Evolutionary conservation across 2,797 vertebrate species (phyloP).

Genomic region (Galagoides demidoff): DNA sequence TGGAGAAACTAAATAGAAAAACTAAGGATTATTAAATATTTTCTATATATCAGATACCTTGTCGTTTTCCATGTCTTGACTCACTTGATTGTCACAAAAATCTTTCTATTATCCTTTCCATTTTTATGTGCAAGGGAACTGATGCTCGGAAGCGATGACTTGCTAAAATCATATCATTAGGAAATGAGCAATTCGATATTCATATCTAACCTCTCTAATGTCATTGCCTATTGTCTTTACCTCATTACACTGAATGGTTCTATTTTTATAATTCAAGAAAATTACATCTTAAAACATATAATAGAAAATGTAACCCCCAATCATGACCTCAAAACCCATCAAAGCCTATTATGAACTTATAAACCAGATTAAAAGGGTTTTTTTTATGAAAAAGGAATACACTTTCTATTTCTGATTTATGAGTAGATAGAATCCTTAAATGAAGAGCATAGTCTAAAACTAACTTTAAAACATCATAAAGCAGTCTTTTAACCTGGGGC

Average conservation of each 20-base stretch:
- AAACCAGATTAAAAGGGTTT: background rate
- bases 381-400: background rate
- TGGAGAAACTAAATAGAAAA: background rate
- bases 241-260: background rate
- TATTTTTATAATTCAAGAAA: background rate
- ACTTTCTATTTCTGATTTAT: background rate
- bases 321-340: background rate
- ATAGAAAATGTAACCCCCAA: background rate
- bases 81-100: background rate
- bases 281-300: background rate
- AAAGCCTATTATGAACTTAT: background rate
- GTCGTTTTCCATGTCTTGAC: background rate
- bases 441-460: background rate
- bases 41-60: background rate
- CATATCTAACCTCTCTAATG: background rate
- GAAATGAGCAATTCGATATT: background rate
- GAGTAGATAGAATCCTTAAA: background rate
- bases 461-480: conserved; percentile 21
- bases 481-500: background rate
- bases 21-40: background rate
- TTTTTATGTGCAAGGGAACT: conserved; percentile 5
- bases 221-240: background rate
- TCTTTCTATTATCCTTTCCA: background rate
- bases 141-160: background rate
- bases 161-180: background rate